phyloP scores from a whole-genome alignment of 2,888 invertebrate species.

The Polylopha cassiicola region DNA sequence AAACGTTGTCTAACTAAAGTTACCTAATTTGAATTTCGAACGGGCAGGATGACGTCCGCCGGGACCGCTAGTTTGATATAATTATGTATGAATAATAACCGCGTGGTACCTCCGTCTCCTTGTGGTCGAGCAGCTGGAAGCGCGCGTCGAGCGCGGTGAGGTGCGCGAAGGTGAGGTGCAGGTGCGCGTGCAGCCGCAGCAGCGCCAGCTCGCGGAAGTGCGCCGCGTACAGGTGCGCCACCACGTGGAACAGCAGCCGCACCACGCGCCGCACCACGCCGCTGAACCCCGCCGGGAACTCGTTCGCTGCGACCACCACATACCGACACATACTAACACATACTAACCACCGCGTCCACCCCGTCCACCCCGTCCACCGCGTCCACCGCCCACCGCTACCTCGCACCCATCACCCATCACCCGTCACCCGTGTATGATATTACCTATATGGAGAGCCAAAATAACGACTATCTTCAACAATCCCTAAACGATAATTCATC shows the following conservation, averaged over 20 bases:
- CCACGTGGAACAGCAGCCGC: conserved; percentile 97
- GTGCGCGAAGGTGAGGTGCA: conserved; percentile 98
- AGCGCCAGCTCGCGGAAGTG: conserved; percentile 97
- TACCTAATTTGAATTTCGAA: too few species aligned
- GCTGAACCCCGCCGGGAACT: conserved; percentile 96
- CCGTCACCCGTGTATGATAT: too few species aligned
- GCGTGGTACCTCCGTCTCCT: conserved; percentile 87
- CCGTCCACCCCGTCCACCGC: background rate
- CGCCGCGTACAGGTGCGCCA: conserved; percentile 98
- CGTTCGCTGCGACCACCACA: conserved; percentile 81
- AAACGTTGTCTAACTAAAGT: too few species aligned
- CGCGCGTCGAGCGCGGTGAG: conserved; percentile 90
- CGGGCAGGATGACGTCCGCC: too few species aligned
- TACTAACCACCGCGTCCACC: background rate
- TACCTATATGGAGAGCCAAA: too few species aligned
- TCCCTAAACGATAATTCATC: too few species aligned
- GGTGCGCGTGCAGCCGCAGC: conserved; percentile 95
- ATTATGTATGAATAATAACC: background rate
- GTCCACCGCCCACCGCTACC: too few species aligned
- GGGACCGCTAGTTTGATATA: background rate
- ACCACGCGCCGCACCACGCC: conserved; percentile 96
- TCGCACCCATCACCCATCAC: too few species aligned
- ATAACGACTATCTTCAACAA: too few species aligned
- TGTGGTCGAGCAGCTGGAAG: conserved; percentile 94
- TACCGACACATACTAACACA: background rate